These are phyloP conservation scores for Drosophila antonietae DNA, from an alignment of 2,888 invertebrate species.

Conservation along the genomic window DNA sequence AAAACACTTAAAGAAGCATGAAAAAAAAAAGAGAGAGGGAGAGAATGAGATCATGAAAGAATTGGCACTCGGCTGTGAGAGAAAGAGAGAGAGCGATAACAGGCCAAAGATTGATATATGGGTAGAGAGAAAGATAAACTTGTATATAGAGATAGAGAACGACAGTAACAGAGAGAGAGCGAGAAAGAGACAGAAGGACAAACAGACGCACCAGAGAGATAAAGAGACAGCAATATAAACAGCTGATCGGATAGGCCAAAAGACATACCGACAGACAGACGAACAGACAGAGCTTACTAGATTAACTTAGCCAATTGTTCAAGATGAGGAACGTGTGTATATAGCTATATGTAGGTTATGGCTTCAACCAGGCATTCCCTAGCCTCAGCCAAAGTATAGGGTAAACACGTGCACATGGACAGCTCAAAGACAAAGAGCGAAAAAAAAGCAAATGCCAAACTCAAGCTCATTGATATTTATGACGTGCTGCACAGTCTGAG, in stretches of 20 bases:
- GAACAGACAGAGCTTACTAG: too few relatives aligned
- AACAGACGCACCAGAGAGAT: too few relatives aligned
- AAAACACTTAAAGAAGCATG: too few relatives aligned
- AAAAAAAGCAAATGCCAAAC: constrained; percentile 6
- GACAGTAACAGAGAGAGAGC: background rate
- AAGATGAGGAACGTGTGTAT: background rate
- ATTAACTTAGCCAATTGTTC: background rate
- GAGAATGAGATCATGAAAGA: background rate
- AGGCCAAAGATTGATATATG: too few relatives aligned
- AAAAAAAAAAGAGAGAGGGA: background rate
- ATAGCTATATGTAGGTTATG: too few relatives aligned
- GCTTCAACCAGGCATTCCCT: background rate
- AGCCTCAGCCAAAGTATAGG: background rate
- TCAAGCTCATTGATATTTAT: constrained; percentile 13
- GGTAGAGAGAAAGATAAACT: too few relatives aligned
- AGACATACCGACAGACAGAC: too few relatives aligned
- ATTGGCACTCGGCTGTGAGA: too few relatives aligned
- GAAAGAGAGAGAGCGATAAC: background rate
- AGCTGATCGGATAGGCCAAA: background rate
- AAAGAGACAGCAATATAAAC: background rate
- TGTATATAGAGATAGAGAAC: background rate
- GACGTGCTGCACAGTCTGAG: constrained; percentile 2
- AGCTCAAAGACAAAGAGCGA: constrained; percentile 4
- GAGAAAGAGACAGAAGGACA: background rate
- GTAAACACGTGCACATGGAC: constrained; percentile 1